Evolutionary conservation across 2,797 vertebrate genomes (phyloP).

Genomic region (Lycodopsis pacificus): DNA sequence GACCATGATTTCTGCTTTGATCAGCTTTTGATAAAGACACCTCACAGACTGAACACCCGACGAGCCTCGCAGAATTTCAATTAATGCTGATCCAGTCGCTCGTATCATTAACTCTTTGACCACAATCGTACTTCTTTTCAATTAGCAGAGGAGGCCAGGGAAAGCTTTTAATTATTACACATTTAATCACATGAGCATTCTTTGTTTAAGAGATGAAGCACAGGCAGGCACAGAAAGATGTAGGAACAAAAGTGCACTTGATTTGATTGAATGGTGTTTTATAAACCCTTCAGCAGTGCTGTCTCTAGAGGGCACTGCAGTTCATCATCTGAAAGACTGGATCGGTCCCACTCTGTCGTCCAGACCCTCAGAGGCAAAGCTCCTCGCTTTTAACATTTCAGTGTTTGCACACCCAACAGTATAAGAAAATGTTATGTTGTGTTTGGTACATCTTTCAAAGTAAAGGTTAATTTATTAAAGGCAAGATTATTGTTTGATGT

Average conservation of each 20-base stretch:
- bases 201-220: conserved; percentile 78
- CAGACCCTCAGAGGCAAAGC: background rate
- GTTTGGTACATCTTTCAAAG: background rate
- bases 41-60: conserved; percentile 79
- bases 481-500: background rate
- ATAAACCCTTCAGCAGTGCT: background rate
- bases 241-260: no score
- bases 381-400: background rate
- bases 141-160: conserved; percentile 72
- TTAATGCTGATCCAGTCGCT: conserved; percentile 73
- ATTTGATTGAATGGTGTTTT: background rate
- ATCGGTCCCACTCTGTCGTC: no score
- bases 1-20: conserved; percentile 86
- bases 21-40: conserved; percentile 82
- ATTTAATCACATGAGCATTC: conserved; percentile 82
- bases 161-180: conserved; percentile 79
- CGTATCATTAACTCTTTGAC: conserved; percentile 80
- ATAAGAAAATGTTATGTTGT: background rate
- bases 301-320: conserved; percentile 64
- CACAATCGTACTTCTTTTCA: conserved; percentile 74
- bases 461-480: background rate
- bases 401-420: background rate
- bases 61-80: conserved; percentile 75
- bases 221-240: conserved; percentile 70
- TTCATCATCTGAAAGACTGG: conserved; percentile 1